Evolutionary conservation across 1,140 invertebrate species (phyloP).

Genomic region (Nomia melanderi): DNA sequence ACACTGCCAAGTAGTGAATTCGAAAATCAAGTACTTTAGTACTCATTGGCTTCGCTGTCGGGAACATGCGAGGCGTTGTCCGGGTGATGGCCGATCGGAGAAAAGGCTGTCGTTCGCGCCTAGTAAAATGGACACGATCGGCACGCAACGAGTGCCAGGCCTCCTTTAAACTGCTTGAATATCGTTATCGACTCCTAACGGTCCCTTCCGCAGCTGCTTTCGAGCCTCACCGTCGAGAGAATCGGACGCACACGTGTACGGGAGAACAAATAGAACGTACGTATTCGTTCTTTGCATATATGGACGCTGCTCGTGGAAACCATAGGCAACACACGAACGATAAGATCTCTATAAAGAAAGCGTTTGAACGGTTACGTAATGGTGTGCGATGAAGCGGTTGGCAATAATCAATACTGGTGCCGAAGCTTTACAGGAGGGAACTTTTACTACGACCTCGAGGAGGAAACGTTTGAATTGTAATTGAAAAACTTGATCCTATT

Average conservation of each 20-base stretch:
- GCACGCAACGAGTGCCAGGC: slow-evolving; percentile 30
- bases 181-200: slow-evolving; percentile 52
- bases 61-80: slow-evolving; percentile 40
- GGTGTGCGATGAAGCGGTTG: background rate
- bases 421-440: background rate
- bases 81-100: slow-evolving; percentile 36
- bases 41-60: slow-evolving; percentile 5
- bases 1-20: slow-evolving; percentile 9
- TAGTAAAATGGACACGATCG: slow-evolving; percentile 49
- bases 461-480: background rate
- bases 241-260: slow-evolving; percentile 13
- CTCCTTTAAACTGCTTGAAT: slow-evolving; percentile 46
- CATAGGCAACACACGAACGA: slow-evolving; percentile 19
- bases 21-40: slow-evolving; percentile 37
- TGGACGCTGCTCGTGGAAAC: slow-evolving; percentile 35
- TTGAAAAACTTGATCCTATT: background rate
- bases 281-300: slow-evolving; percentile 44
- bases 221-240: slow-evolving; percentile 24
- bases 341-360: slow-evolving; percentile 40
- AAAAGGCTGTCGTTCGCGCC: slow-evolving; percentile 44
- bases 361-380: slow-evolving; percentile 31
- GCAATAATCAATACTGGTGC: background rate
- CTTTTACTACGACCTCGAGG: background rate
- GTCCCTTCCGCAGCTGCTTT: slow-evolving; percentile 31
- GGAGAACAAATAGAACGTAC: slow-evolving; percentile 38